Conservation (phyloP, 2,797 vertebrate genomes). For the Tolypeutes matacus region DNA sequence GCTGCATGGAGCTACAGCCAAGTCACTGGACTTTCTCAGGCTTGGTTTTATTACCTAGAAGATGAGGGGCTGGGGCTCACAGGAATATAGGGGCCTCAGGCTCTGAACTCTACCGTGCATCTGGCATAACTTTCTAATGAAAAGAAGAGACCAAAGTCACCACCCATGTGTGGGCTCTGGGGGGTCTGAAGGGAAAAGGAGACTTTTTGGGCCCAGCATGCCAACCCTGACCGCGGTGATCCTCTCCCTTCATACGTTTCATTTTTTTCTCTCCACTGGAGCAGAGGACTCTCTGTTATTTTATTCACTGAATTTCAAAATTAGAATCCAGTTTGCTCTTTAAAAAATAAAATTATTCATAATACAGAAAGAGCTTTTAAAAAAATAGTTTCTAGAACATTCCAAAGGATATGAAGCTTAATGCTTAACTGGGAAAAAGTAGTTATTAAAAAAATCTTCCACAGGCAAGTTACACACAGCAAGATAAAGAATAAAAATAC, state of each 20-base stretch:
- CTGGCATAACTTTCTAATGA: not conserved
- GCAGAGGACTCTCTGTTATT: not conserved
- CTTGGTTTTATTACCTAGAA: not conserved
- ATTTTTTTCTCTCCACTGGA: not conserved
- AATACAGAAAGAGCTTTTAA: not conserved
- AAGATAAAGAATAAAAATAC: not conserved
- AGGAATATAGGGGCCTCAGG: not conserved
- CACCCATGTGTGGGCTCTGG: accelerated
- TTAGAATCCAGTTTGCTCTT: conserved; percentile 1
- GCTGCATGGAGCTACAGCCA: not conserved
- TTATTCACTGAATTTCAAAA: not conserved
- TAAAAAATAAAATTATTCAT: not conserved
- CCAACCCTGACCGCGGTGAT: no score
- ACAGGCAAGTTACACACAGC: not conserved
- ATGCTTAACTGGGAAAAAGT: not conserved
- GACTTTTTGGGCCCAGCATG: not conserved
- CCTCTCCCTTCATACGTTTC: no score
- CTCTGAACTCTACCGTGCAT: not conserved
- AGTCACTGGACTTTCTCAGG: not conserved
- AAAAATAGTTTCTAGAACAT: conserved; percentile 26
- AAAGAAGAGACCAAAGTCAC: not conserved
- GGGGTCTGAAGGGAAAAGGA: not conserved
- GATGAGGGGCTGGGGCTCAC: not conserved
- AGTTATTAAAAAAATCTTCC: not conserved
- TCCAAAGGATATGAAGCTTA: not conserved